Percentiles rank a stretch among this genome's conserved stretches.
phyloP scores from a whole-genome alignment of 2,113 vertebrate genomes.

The Pithys albifrons region DNA sequence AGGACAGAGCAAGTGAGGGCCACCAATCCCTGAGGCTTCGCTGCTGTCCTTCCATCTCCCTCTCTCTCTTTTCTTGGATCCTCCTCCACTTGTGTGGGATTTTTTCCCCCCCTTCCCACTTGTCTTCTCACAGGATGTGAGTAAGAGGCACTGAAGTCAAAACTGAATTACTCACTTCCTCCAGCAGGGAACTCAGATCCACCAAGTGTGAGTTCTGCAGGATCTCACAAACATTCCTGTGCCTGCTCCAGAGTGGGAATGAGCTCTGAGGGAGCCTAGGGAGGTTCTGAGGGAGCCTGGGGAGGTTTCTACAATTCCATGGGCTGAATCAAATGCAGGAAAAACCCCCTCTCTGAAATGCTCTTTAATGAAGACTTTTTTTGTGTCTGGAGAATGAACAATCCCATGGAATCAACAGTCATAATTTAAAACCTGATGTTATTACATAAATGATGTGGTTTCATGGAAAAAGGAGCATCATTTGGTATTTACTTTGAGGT shows the following conservation, averaged over 20 bases:
- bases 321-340: not conserved
- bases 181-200: not conserved
- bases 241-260: not conserved
- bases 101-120: not conserved
- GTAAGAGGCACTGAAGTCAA: slow-evolving; percentile 38
- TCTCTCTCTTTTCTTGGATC: not conserved
- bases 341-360: not conserved
- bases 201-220: not conserved
- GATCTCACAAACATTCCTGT: not conserved
- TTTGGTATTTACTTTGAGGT: not conserved
- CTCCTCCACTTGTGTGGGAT: not conserved
- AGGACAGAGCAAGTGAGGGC: not conserved
- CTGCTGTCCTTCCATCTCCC: not conserved
- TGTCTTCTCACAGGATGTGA: slow-evolving; percentile 55
- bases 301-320: not conserved
- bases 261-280: not conserved
- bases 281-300: not conserved
- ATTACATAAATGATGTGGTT: not conserved
- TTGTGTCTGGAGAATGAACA: not conserved
- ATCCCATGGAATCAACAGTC: not conserved
- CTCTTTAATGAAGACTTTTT: not conserved
- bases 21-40: not conserved
- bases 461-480: not conserved
- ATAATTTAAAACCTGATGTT: not conserved
- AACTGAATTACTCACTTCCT: slow-evolving; percentile 55